Percentiles rank a stretch among this genome's conserved stretches.
These are phyloP conservation scores for Stigmatopora argus DNA, from an alignment of 2,113 vertebrate genomes.

Conservation along the genomic window DNA sequence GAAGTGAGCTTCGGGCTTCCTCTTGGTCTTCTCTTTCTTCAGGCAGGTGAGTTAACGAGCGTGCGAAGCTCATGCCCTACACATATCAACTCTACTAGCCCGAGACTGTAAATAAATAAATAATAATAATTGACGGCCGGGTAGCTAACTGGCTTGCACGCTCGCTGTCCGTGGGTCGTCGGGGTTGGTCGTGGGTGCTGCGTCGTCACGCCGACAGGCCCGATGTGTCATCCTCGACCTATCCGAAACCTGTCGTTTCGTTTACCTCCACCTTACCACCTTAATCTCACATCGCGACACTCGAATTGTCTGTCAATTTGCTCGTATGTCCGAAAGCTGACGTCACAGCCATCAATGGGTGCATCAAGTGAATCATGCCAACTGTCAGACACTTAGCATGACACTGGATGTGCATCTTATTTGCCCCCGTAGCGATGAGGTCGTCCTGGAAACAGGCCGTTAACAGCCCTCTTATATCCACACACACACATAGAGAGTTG, in stretches of 20 bases:
- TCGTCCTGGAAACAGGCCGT: slow-evolving; percentile 29
- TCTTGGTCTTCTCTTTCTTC: neutral
- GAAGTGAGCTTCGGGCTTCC: slow-evolving; percentile 1
- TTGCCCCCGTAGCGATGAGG: slow-evolving; percentile 21
- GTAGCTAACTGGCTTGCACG: no score
- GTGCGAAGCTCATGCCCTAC: neutral
- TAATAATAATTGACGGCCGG: no score
- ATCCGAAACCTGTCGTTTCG: neutral
- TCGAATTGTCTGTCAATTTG: neutral
- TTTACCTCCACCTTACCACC: neutral
- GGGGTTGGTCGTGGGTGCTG: neutral
- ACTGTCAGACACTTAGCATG: neutral
- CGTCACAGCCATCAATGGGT: neutral
- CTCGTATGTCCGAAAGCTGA: neutral
- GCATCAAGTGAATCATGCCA: neutral
- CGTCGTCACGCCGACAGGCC: slow-evolving; percentile 28
- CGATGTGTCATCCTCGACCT: neutral
- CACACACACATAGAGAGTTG: neutral
- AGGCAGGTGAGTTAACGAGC: slow-evolving; percentile 1
- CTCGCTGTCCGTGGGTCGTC: neutral
- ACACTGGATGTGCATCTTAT: slow-evolving; percentile 15
- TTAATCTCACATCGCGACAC: neutral
- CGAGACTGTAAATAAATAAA: no score
- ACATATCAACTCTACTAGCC: neutral
- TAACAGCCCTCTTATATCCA: no score